Evolutionary conservation across 2,888 invertebrate species (phyloP), one percentile per base, ranked within the genome.

Genomic region (Metallyticus violacea): DNA sequence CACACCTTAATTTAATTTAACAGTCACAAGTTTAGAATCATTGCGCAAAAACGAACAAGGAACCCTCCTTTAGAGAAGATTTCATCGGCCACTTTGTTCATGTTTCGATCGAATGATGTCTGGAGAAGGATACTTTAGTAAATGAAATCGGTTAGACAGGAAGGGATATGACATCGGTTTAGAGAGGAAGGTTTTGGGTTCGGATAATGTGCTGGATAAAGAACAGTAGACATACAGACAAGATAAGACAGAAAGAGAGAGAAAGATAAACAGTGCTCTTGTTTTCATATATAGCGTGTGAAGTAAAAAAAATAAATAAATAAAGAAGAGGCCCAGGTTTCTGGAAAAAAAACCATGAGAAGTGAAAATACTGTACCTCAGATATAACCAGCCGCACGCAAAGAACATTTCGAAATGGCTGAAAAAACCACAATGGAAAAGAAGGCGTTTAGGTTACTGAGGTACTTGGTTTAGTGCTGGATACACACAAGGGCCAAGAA

Each of bases 301-400:
- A 28, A 25, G 81, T 83, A 28, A 79, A 30, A 79, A 85, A 87
- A 87, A 86, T 88, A 84, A 81, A 77, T 85, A 87, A 86, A 79
- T 77, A 86, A 88, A 77, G 40, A 83, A 81, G 77, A 77, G 28
- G 77, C 88, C 88, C 89, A 62, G 40, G 40, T 62, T 62, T 62
- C 40, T 62, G 40, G 40, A 62, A 62, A 62, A 40, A 62, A 62
- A 62, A 90, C 86, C 86, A 88, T 88, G 85, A 88, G 87, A 88
- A 86, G 88, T 89, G 89, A 80, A 88, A 88, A 89, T 93, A 93
- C 93, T 93, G 94, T 96, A 96, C 95, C 96, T 96, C 94, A 95
- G 94, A 94, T 95, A 96, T 93, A 96, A 95, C 96, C 95, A 96
- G 94, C 96, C 95, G 94, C 96, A 96, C 94, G 95, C 95, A 95